Evolutionary conservation across 1,140 invertebrate species (phyloP).

Genomic region (Hypothenemus hampei): DNA sequence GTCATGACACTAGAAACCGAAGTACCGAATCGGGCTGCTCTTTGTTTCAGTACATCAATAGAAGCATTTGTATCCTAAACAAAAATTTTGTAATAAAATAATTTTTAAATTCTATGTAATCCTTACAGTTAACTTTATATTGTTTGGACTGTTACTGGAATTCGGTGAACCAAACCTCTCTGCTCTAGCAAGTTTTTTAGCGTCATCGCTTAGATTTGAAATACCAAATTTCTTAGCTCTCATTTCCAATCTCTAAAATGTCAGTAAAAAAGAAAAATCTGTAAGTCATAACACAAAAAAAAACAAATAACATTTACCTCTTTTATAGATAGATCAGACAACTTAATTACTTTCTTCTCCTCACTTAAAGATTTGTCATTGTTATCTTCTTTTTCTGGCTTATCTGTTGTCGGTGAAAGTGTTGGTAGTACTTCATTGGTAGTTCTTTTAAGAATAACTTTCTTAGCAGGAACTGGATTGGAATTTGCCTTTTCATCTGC

Average conservation of each 20-base stretch:
- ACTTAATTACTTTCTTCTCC: conserved; percentile 56
- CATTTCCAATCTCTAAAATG: conserved; percentile 59
- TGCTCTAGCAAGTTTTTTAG: conserved; percentile 62
- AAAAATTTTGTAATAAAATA: not conserved
- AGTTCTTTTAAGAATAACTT: conserved; percentile 62
- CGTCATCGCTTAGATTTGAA: conserved; percentile 51
- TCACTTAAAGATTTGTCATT: conserved; percentile 3
- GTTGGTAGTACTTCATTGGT: conserved; percentile 28
- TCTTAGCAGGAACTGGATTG: conserved; percentile 46
- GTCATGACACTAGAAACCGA: conserved; percentile 63
- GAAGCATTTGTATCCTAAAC: conserved; percentile 31
- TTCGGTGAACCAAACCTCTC: conserved; percentile 54
- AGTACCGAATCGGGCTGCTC: conserved; percentile 69
- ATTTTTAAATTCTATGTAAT: not conserved
- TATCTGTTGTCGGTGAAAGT: conserved; percentile 14
- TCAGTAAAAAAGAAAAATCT: conserved; percentile 18
- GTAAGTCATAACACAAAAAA: not conserved
- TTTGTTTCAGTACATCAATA: conserved; percentile 65
- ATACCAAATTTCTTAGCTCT: conserved; percentile 75
- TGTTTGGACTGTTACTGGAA: conserved; percentile 10
- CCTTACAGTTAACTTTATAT: conserved; percentile 9
- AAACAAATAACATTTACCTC: conserved; percentile 47
- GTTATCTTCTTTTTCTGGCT: conserved; percentile 9
- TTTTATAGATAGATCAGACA: conserved; percentile 58
- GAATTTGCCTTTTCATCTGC: conserved; percentile 35